Evolutionary conservation across 2,113 vertebrate genomes (phyloP).

Genomic region (Strix uralensis): DNA sequence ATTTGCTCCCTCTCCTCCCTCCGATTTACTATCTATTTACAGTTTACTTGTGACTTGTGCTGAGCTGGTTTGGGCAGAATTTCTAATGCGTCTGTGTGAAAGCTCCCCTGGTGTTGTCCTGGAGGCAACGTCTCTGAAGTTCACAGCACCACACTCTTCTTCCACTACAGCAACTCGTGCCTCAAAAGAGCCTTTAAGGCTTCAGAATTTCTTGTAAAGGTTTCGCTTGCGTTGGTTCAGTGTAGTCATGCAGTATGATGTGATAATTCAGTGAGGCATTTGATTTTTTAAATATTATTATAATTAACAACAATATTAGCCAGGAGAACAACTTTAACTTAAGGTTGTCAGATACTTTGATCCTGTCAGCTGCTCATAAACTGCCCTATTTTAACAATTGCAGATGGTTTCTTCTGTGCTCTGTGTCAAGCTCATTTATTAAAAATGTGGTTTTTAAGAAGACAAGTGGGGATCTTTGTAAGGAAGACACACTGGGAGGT

Average conservation of each 20-base stretch:
- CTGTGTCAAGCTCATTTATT: not conserved
- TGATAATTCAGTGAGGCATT: not conserved
- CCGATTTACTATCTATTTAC: constrained; percentile 40
- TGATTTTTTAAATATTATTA: not conserved
- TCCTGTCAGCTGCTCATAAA: not conserved
- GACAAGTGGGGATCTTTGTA: not conserved
- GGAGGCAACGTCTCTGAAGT: constrained; percentile 12
- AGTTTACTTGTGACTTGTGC: not conserved
- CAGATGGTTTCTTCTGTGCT: not conserved
- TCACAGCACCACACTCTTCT: not conserved
- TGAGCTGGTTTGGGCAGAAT: constrained; percentile 56
- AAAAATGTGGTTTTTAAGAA: not conserved
- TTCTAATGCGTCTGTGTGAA: constrained; percentile 17
- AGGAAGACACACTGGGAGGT: not conserved
- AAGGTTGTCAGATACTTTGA: not conserved
- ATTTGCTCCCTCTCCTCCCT: constrained; percentile 40
- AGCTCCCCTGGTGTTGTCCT: not conserved
- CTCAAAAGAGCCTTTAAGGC: not conserved
- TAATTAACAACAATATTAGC: not conserved
- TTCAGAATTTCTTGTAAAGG: not conserved
- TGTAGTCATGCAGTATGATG: not conserved
- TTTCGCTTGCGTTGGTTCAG: not conserved
- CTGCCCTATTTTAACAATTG: not conserved
- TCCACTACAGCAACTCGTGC: not conserved
- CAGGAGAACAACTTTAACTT: not conserved